Conservation (phyloP, 1,140 invertebrate species). For the Lepeophtheirus salmonis region DNA sequence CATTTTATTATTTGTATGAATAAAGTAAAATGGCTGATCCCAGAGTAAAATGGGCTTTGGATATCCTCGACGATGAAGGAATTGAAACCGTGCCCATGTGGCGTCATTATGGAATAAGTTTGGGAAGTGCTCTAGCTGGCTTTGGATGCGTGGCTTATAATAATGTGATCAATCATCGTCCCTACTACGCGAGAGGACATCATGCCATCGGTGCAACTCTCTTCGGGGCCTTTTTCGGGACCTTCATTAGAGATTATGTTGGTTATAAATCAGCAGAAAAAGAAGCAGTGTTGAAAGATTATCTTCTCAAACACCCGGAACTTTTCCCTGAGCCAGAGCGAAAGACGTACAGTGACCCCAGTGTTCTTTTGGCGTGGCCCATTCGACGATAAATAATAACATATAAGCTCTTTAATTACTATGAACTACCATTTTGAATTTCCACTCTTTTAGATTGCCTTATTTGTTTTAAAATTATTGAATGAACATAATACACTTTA, state of each 20-base stretch:
- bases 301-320: slow-evolving; percentile 4
- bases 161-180: not conserved
- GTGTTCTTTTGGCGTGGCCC: not conserved
- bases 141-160: not conserved
- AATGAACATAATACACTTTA: no score
- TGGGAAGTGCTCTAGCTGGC: not conserved
- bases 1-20: no score
- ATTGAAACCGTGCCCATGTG: not conserved
- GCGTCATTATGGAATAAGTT: not conserved
- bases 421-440: no score
- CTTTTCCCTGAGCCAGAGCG: slow-evolving; percentile 4
- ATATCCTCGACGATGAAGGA: not conserved
- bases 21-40: not conserved
- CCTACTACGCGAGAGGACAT: not conserved
- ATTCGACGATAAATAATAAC: not conserved
- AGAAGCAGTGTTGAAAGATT: not conserved
- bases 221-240: not conserved
- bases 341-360: not conserved
- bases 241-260: not conserved
- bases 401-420: no score
- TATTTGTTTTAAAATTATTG: no score
- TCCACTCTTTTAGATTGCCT: no score
- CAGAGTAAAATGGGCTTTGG: slow-evolving; percentile 2
- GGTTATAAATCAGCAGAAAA: not conserved
- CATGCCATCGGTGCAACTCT: not conserved